Evolutionary conservation across 2,797 vertebrate species (phyloP).

Genomic region (Bradypodion ventrale): DNA sequence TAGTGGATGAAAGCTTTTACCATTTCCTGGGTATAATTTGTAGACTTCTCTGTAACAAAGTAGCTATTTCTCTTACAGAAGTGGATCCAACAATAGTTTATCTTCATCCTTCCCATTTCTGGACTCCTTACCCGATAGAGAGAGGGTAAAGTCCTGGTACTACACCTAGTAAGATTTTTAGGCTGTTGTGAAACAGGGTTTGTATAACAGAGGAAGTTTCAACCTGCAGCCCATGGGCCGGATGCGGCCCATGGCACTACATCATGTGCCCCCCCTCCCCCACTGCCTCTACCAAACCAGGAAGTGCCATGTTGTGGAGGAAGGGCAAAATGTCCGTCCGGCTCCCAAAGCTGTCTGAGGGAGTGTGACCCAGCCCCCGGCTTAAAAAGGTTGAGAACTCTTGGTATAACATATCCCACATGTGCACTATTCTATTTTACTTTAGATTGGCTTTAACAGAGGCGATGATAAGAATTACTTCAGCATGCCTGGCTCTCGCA

Average conservation of each 20-base stretch:
- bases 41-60: background rate
- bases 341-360: too few species aligned
- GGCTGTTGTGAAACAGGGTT: background rate
- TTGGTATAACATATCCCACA: too few species aligned
- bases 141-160: background rate
- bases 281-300: too few species aligned
- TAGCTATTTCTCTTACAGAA: background rate
- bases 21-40: background rate
- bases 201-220: background rate
- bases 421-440: background rate
- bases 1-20: too few species aligned
- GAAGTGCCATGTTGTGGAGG: too few species aligned
- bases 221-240: too few species aligned
- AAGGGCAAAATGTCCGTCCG: too few species aligned
- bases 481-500: conserved; percentile 46
- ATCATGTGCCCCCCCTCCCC: too few species aligned
- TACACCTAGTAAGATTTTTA: background rate
- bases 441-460: conserved; percentile 52
- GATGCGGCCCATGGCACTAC: too few species aligned
- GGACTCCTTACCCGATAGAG: background rate
- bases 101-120: background rate
- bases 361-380: too few species aligned
- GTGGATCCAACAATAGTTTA: background rate
- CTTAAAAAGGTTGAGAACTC: too few species aligned
- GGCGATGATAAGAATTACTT: conserved; percentile 41